Conservation (phyloP, 1,140 invertebrate genomes). For the Drosophila prosaltans region DNA sequence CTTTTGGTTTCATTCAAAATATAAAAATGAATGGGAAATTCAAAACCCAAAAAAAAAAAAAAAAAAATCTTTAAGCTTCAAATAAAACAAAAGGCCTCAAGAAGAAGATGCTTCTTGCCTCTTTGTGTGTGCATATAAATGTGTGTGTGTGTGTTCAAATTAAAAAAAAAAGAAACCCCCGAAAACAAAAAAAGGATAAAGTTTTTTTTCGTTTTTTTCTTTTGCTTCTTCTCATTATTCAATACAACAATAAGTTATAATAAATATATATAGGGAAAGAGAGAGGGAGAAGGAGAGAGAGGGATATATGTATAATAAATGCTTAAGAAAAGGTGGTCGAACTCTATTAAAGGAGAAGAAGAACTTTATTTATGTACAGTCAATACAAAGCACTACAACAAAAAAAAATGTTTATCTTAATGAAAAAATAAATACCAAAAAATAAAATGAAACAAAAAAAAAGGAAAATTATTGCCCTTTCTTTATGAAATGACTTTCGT, state of each 20-base stretch:
- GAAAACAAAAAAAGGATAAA: conserved; percentile 62
- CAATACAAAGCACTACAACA: conserved; percentile 7
- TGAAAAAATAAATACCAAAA: not conserved
- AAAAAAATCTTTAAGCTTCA: conserved; percentile 3
- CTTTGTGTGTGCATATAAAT: too few relatives aligned
- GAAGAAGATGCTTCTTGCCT: conserved; percentile 44
- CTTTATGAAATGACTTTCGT: too few relatives aligned
- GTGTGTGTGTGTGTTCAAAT: conserved; percentile 15
- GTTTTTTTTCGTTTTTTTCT: conserved; percentile 50
- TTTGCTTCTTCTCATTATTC: not conserved
- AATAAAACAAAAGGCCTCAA: conserved; percentile 40
- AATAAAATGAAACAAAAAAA: not conserved
- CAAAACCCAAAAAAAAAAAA: conserved; percentile 57
- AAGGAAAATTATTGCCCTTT: too few relatives aligned
- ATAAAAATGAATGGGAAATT: conserved; percentile 59
- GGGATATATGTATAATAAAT: conserved; percentile 43
- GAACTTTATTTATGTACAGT: conserved; percentile 29
- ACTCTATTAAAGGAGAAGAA: conserved; percentile 38
- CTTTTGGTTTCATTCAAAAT: conserved; percentile 45
- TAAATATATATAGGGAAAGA: conserved; percentile 29
- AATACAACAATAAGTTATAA: conserved; percentile 52
- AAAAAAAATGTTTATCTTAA: not conserved
- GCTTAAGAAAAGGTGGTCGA: conserved; percentile 67
- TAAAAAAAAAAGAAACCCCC: not conserved
- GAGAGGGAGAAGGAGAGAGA: too few relatives aligned